phyloP scores from a whole-genome alignment of 2,888 invertebrate genomes.

The Rhagonycha fulva region DNA sequence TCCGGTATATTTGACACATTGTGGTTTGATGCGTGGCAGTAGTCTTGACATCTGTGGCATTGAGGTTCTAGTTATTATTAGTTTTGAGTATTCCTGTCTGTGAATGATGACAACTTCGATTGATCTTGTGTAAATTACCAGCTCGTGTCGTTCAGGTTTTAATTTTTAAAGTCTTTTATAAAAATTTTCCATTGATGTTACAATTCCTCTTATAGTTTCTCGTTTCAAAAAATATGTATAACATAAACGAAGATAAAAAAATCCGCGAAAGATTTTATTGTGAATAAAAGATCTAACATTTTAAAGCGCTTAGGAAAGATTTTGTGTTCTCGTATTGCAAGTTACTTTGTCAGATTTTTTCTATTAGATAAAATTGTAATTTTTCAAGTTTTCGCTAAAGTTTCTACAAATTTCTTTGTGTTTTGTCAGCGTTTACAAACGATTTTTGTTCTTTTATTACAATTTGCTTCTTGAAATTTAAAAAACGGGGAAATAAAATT shows the following conservation, averaged over 20 bases:
- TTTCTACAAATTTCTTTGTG: no score
- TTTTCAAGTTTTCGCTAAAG: neutral
- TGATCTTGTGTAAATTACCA: no score
- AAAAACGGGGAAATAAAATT: neutral
- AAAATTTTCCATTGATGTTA: neutral
- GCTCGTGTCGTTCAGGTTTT: no score
- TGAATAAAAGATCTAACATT: neutral
- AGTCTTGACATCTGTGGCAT: no score
- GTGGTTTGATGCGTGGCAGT: no score
- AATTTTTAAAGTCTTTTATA: neutral
- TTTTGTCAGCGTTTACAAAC: no score
- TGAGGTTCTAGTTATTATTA: no score
- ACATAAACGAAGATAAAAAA: neutral
- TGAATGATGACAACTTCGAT: no score
- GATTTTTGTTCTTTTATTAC: no score
- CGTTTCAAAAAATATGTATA: neutral
- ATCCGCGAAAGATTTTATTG: neutral
- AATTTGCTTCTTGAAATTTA: no score
- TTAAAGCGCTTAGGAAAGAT: neutral
- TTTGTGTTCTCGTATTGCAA: neutral
- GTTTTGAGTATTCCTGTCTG: no score
- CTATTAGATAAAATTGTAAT: neutral
- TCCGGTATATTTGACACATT: no score
- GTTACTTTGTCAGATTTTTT: neutral
- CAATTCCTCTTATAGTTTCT: neutral